Base-by-base conservation (phyloP, 2,797 vertebrate species). In the Amblyopsis hoosieri region DNA sequence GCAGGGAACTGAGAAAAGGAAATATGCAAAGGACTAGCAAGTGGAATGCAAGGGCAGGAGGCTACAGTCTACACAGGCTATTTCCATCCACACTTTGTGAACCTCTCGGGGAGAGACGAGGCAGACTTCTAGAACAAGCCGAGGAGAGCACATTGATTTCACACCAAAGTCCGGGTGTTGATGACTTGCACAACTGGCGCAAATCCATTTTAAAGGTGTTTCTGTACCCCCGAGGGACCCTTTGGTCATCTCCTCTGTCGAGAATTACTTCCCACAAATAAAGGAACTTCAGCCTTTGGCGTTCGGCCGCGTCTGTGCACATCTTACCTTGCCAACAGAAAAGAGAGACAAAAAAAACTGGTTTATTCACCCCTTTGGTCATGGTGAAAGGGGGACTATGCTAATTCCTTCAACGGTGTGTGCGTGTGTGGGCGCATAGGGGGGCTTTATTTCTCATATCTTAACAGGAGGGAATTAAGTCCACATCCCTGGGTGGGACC, bases 141-240 rank as follows among this genome's bases (percentile, higher is more conserved):
- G 54, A 59, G 68, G 65, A 19, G 68, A 46, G 59, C 45, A 68
- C 74, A 74, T 80, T n/a, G 60, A 76, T 79, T 81, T 76, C 60
- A 71, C 80, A 67, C 79, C 14, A 7, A 54, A 64, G 65, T 59
- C 54, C 6, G 47, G 66, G 77, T 75, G 81, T 87, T 84, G 77
- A 88, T 85, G 75, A 81, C 71, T 67, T 2, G 1, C 76, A 14
- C 65, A 60, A 75, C 58, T 55, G 69, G 62, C 76, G 64, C 64
- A 54, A 62, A 80, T 78, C 81, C 75, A 78, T 80, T 83, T 78
- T 62, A 63, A 69, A 80, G 74, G 81, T 78, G 82, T 85, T 82
- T 76, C 54, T 74, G 64, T 19, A 15, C 17, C 61, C 79, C 3
- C 59, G 0, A 63, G 73, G 58, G 71, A 71, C 64, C 52, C 45